Evolutionary conservation across 2,113 vertebrate genomes (phyloP).

Genomic region (Rutilus rutilus): DNA sequence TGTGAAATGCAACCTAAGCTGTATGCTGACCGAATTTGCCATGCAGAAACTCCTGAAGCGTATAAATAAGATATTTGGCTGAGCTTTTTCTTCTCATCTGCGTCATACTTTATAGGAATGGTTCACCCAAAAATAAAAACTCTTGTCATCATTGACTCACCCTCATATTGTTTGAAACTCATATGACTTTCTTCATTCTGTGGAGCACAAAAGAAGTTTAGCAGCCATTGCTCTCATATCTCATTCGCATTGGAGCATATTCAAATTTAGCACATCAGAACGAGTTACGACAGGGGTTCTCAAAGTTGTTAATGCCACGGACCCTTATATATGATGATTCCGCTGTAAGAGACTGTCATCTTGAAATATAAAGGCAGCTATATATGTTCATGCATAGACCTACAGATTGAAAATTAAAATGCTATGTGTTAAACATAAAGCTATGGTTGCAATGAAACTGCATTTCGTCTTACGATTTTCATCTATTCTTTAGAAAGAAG

Average conservation of each 20-base stretch:
- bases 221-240: background rate
- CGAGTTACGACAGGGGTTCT: background rate
- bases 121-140: background rate
- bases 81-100: background rate
- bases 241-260: background rate
- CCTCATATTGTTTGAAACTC: background rate
- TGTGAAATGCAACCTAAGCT: conserved; percentile 1
- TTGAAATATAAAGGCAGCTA: too few species aligned
- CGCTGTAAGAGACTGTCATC: background rate
- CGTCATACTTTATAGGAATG: background rate
- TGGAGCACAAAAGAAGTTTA: background rate
- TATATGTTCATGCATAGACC: background rate
- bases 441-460: too few species aligned
- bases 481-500: too few species aligned
- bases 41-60: conserved; percentile 9
- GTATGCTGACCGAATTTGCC: background rate
- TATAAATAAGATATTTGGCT: background rate
- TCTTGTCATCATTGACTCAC: background rate
- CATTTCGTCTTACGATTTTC: too few species aligned
- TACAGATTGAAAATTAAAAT: background rate
- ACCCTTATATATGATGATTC: background rate
- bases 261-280: background rate
- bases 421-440: background rate
- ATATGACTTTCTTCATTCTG: background rate
- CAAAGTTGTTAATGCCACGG: background rate